Evolutionary conservation across 2,797 vertebrate genomes (phyloP), one percentile per base, ranked within the genome.

Genomic region (Ctenochaetus hawaiiensis): DNA sequence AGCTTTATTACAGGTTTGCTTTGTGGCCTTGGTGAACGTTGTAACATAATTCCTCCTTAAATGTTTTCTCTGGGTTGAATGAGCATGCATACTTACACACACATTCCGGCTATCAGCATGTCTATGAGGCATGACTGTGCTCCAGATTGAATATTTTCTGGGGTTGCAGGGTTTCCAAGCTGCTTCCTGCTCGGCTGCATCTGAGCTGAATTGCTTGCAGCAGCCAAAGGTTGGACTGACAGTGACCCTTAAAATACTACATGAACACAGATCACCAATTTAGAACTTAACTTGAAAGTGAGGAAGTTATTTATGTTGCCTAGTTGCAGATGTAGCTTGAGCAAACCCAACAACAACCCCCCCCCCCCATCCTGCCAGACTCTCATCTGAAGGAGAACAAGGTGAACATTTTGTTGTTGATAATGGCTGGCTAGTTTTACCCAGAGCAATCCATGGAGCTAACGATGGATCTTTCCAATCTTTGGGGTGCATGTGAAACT

Each of bases 61-160:
- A 75, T 54, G 71, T 67, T 74, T 41, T 54, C 56, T 58, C 20
- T 23, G 18, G 58, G 52, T 41, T 78, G 63, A 65, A 43, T 34
- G 23, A 61, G 45, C 59, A 49, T 69, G 64, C 56, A 14, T 22
- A 10, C 56, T 43, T 48, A 39, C 44, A 45, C 56, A 75, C 52
- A 30, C 30, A 62, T 43, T 26, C 53, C 39, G 5, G 71, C 73
- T 48, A 56, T 86, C 79, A 53, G 51, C 60, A 9, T 20, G 67
- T 78, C 70, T 64, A 37, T 20, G 57, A 85, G 62, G 72, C 82
- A 39, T 74, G 78, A 81, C 67, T 13, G 20, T 0, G 67, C 75
- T 71, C 34, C 70, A 59, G 54, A 60, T 75, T 65, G 75, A 75
- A 22, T 56, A 58, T 64, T 70, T 78, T 57, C 44, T 16, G 37